Percentiles rank a stretch among this genome's conserved stretches.
phyloP scores from a whole-genome alignment of 2,113 vertebrate species.

The Xyrauchen texanus region DNA sequence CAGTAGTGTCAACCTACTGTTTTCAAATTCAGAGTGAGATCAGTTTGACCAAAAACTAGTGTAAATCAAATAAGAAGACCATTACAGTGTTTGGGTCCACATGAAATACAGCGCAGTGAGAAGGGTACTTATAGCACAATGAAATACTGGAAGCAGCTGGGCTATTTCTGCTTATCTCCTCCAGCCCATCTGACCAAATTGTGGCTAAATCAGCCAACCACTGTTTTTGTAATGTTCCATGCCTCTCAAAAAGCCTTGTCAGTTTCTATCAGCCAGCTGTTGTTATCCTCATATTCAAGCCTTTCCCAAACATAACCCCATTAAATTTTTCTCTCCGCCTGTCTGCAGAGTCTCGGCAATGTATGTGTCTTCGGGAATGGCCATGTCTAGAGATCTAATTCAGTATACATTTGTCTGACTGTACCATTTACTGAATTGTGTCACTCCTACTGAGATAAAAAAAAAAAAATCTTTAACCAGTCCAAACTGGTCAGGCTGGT shows the following conservation, averaged over 20 bases:
- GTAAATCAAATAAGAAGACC: constrained; percentile 8
- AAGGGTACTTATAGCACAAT: constrained; percentile 33
- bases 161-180: constrained; percentile 56
- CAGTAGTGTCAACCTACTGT: too few species aligned
- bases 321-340: constrained; percentile 26
- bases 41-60: too few species aligned
- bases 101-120: constrained; percentile 13
- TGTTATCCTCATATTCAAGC: constrained; percentile 35
- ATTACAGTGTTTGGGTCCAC: constrained; percentile 22
- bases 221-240: constrained; percentile 52
- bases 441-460: too few species aligned
- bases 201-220: constrained; percentile 49
- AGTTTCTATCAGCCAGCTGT: constrained; percentile 46
- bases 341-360: not conserved
- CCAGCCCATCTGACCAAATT: constrained; percentile 50
- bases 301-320: constrained; percentile 33
- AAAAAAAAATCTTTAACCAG: too few species aligned
- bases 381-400: not conserved
- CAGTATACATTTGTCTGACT: not conserved
- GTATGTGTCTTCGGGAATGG: not conserved
- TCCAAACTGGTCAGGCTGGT: too few species aligned
- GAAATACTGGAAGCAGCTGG: constrained; percentile 58
- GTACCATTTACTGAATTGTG: too few species aligned
- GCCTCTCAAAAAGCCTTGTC: constrained; percentile 50
- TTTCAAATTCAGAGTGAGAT: too few species aligned